Evolutionary conservation across 2,113 vertebrate species (phyloP), one percentile per base, ranked within the genome.

Genomic region (Murina feae): DNA sequence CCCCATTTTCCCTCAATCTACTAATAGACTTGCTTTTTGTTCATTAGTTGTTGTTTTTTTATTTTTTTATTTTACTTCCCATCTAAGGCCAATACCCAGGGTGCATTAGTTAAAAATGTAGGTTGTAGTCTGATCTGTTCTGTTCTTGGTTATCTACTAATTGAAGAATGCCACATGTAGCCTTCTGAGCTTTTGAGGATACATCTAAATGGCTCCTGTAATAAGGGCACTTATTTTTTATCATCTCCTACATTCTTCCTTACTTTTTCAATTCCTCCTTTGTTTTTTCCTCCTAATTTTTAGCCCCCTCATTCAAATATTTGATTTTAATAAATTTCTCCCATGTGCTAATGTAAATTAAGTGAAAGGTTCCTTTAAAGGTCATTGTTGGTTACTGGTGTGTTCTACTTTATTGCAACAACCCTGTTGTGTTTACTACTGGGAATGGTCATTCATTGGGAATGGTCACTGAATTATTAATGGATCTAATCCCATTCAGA

Each of bases 241-340:
- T 55, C 4, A 37, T 47, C n/a, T 53, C 18, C 35, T 83, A n/a
- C 13, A 75, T 20, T 4, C 8, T 11, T 71, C n/a, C 2, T 28
- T 72, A 23, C 4, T 28, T 83, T 94, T 86, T 83, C 28, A 30
- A 82, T 42, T 79, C 51, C 2, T 39, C 4, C 5, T 74, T 68
- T 68, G 16, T 37, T 89, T 68, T 82, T 89, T 78, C 32, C 13
- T 90, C 63, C 51, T 75, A 16, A 55, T 93, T 91, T 89, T 75
- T 37, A 69, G 74, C 30, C 5, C 18, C 37, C 37, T 91, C 9
- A 76, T 47, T 91, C 78, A 78, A 81, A 63, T 81, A 30, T 12
- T 86, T 78, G 75, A 55, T 88, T 96, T 32, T 35, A 95, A 76
- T 85, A 44, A 25, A 30, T 72, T 90, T 78, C 65, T 51, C 47